Base-by-base conservation (phyloP, 1,140 invertebrate genomes). In the Stegodyphus dumicola region DNA sequence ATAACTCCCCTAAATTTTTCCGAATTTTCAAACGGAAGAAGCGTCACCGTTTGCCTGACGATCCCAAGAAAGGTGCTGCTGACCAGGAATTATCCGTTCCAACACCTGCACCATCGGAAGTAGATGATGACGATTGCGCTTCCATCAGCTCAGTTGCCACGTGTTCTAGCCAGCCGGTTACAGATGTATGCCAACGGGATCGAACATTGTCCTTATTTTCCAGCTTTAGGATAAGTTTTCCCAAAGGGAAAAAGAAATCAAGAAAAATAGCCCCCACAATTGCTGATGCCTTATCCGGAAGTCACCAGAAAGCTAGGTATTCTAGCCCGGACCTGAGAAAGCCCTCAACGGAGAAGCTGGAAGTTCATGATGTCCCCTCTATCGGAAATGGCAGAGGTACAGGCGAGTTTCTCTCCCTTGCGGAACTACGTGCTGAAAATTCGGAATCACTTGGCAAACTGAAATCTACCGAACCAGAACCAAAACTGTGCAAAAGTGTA, bases 151-250 rank as follows among this genome's bases (percentile, higher is more conserved):
- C 80, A 11, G 33, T 76, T n/a, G 66, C 65, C 15, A 74, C 79
- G 1, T 53, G 71, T 71, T 70, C 79, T 17, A 85, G 81, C 49
- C 81, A 85, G n/a, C 81, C 81, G 1, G 53, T 52, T 1, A 51
- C 73, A 18, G 81, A 85, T 70, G 64, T 77, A 11, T 85, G 73
- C 53, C 81, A 85, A 0, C 49, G 81, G 3, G 81, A 85, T 13
- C 49, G 81, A 13, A 77, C 81, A 6, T n/a, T 70, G 53, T 85
- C 81, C 51, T 51, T 85, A 6, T 85, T 85, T 52, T 85, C 81
- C 7, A 85, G 81, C 65, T 85, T 85, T 17, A 67, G 81, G 49
- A 11, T 76, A 2, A 85, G 64, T 18, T 69, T 76, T 6, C 73
- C 73, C 11, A 66, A 66, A 10, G 17, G 65, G 10, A 85, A 66